A percentile compares a stretch with the other conserved stretches of the same genome.
Conservation (phyloP, 1,140 invertebrate species). For the Propsilocerus akamusi region DNA sequence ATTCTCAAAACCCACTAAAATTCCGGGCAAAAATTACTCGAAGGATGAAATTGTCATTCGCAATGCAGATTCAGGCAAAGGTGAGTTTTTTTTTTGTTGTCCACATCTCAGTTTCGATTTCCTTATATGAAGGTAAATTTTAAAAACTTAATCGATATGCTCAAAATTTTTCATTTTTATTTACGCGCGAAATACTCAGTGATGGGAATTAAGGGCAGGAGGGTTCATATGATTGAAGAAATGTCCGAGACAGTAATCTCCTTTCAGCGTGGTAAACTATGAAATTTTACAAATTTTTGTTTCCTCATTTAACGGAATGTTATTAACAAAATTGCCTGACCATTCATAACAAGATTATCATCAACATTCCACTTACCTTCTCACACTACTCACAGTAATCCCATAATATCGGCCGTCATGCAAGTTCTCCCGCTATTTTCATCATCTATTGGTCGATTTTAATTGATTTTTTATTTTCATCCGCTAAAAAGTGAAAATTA, state of each 20-base stretch:
- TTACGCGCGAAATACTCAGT: conserved; percentile 35
- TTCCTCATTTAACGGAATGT: background rate
- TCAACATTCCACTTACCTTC: no score
- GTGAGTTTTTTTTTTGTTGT: conserved; percentile 28
- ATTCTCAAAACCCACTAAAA: conserved; percentile 71
- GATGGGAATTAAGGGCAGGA: conserved; percentile 94
- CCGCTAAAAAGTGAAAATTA: no score
- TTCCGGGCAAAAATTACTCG: conserved; percentile 78
- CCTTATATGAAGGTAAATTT: conserved; percentile 1
- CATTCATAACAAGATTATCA: no score
- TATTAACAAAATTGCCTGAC: no score
- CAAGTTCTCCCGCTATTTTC: no score
- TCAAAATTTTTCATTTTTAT: conserved; percentile 5
- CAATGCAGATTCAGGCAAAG: conserved; percentile 88
- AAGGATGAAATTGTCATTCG: conserved; percentile 87
- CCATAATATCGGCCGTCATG: no score
- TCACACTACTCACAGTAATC: no score
- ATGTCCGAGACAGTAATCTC: conserved; percentile 94
- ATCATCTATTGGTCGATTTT: no score
- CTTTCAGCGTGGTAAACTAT: conserved; percentile 84
- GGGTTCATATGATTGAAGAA: conserved; percentile 95
- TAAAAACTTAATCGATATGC: no score
- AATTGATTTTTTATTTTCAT: no score
- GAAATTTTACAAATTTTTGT: background rate
- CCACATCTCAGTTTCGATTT: background rate